A percentile compares a stretch with the other conserved stretches of the same genome.
Conservation (phyloP, 2,113 vertebrate species). For the Hippocampus mohnikei region DNA sequence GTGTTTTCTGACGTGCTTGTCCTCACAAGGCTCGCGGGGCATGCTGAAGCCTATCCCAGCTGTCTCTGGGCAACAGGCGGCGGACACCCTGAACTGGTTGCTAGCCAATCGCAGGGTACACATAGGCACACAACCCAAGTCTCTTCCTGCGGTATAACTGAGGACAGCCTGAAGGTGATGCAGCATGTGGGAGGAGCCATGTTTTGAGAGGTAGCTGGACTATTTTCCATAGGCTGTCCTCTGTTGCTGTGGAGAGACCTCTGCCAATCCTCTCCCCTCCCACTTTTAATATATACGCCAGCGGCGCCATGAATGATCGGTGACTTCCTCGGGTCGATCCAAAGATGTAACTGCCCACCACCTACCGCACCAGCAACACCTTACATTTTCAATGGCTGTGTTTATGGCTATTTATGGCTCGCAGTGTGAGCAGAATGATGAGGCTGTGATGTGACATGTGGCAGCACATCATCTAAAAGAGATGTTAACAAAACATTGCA, state of each 20-base stretch:
- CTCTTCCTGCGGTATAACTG: constrained; percentile 41
- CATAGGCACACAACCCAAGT: constrained; percentile 1
- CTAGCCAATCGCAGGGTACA: constrained; percentile 6
- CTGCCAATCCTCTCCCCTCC: constrained; percentile 65
- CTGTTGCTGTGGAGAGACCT: constrained; percentile 73
- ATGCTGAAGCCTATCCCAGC: no score
- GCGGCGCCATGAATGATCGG: constrained; percentile 62
- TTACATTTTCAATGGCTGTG: constrained; percentile 25
- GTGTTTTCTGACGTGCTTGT: no score
- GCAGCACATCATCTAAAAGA: constrained; percentile 42
- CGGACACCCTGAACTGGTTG: constrained; percentile 41
- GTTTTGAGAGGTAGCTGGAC: constrained; percentile 44
- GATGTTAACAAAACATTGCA: constrained; percentile 46
- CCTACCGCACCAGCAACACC: background rate
- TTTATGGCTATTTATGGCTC: constrained; percentile 51
- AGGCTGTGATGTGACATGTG: constrained; percentile 42
- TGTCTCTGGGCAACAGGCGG: no score
- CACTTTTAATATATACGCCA: constrained; percentile 67
- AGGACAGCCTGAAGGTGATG: constrained; percentile 65
- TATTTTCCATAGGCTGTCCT: constrained; percentile 74
- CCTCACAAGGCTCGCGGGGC: no score
- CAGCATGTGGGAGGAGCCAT: constrained; percentile 39
- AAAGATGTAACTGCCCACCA: constrained; percentile 48
- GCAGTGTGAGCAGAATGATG: constrained; percentile 41
- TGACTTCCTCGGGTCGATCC: constrained; percentile 59